Conservation (phyloP, 2,888 invertebrate species). For the Mesochorus sp. region DNA sequence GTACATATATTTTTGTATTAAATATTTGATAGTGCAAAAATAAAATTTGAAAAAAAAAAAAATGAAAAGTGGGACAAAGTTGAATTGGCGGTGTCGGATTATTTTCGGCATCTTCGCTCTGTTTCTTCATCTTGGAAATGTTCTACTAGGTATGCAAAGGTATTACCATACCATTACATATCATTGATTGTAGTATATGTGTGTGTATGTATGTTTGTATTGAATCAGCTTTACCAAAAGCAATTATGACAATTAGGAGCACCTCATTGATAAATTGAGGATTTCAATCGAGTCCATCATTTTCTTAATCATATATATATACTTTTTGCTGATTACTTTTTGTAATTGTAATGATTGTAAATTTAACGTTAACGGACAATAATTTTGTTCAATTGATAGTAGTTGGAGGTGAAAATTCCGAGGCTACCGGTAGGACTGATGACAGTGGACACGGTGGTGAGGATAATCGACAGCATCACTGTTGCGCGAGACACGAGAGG, state of each 20-base stretch:
- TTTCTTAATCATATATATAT: no score
- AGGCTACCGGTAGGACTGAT: slow-evolving; percentile 26
- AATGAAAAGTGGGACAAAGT: slow-evolving; percentile 63
- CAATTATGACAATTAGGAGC: neutral
- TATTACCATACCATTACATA: slow-evolving; percentile 36
- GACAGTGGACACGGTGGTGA: slow-evolving; percentile 51
- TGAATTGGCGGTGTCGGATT: slow-evolving; percentile 68
- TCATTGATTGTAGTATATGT: neutral
- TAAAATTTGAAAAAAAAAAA: neutral
- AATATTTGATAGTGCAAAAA: slow-evolving; percentile 43
- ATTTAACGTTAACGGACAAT: no score
- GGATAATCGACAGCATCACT: slow-evolving; percentile 66
- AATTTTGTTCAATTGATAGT: neutral
- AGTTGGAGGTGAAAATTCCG: slow-evolving; percentile 54
- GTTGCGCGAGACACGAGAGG: slow-evolving; percentile 78
- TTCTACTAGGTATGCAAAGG: slow-evolving; percentile 72
- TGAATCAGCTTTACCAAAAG: neutral
- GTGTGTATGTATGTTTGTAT: no score
- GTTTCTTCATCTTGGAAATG: slow-evolving; percentile 69
- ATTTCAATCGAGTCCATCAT: neutral
- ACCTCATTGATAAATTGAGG: neutral
- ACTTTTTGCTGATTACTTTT: slow-evolving; percentile 18
- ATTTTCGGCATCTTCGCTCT: slow-evolving; percentile 69
- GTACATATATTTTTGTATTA: neutral
- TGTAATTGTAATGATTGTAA: slow-evolving; percentile 61